Conservation (phyloP, 2,113 vertebrate species). For the Colaptes auratus region DNA sequence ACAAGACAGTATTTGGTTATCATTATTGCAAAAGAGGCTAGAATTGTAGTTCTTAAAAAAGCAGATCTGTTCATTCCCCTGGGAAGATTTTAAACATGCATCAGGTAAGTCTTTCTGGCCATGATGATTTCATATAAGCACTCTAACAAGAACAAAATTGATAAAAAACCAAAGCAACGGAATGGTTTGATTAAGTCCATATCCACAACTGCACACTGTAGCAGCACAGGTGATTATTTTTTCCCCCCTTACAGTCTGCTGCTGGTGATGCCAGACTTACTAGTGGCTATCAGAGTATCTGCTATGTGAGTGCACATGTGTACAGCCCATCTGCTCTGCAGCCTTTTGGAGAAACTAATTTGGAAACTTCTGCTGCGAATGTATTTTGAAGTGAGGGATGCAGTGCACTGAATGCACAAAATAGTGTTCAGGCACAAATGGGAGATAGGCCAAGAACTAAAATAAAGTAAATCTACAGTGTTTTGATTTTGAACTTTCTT, state of each 20-base stretch:
- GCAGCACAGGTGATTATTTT: background rate
- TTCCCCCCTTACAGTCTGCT: background rate
- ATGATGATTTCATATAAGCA: background rate
- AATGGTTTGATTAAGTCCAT: background rate
- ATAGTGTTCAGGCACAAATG: background rate
- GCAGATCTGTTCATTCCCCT: background rate
- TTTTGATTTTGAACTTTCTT: background rate
- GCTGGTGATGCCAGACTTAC: background rate
- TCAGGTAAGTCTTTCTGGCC: background rate
- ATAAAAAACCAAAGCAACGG: background rate
- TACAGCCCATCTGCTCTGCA: background rate
- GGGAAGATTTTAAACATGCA: background rate
- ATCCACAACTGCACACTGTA: background rate
- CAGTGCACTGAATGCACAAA: background rate
- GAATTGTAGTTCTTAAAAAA: background rate
- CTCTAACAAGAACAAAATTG: background rate
- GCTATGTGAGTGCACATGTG: fast-evolving
- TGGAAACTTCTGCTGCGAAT: background rate
- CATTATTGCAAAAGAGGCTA: background rate
- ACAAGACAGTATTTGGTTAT: conserved; percentile 8
- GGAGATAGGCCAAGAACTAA: background rate
- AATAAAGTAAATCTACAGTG: background rate
- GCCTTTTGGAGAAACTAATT: background rate
- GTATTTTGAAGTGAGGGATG: background rate
- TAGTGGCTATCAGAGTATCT: background rate